A percentile compares a stretch with the other conserved stretches of the same genome.
Conservation (phyloP, 2,797 vertebrate genomes). For the Melanotaenia boesemani region DNA sequence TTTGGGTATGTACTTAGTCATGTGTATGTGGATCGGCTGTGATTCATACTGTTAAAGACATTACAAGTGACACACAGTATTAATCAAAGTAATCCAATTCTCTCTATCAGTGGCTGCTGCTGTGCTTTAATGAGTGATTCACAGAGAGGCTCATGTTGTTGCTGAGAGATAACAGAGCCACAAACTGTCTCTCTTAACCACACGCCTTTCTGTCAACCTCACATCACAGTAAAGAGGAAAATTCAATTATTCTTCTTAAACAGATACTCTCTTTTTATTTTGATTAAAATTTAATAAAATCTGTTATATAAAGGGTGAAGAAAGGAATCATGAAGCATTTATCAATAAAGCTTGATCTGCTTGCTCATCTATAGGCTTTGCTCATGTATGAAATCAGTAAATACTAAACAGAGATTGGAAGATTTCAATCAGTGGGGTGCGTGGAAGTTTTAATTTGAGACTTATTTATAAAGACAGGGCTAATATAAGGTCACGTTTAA, state of each 20-base stretch:
- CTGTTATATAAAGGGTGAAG: slow-evolving; percentile 5
- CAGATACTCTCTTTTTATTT: not conserved
- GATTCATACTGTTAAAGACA: slow-evolving; percentile 74
- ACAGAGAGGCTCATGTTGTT: slow-evolving; percentile 46
- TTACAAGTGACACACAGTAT: slow-evolving; percentile 73
- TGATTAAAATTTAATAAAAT: slow-evolving; percentile 18
- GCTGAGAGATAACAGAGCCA: slow-evolving; percentile 55
- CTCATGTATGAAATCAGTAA: too few species aligned
- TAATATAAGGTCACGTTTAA: too few species aligned
- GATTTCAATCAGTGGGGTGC: too few species aligned
- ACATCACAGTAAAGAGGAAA: slow-evolving; percentile 23
- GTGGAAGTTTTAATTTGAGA: too few species aligned
- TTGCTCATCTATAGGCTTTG: too few species aligned
- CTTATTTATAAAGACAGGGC: too few species aligned
- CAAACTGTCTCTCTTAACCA: slow-evolving; percentile 44
- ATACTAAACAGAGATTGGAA: too few species aligned
- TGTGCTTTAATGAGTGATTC: slow-evolving; percentile 66
- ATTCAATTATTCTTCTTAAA: slow-evolving; percentile 11
- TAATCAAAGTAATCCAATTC: slow-evolving; percentile 82
- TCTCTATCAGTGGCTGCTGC: slow-evolving; percentile 73
- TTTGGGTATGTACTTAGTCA: not conserved
- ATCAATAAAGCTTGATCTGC: not conserved
- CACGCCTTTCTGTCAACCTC: slow-evolving; percentile 42
- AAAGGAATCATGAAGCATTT: not conserved
- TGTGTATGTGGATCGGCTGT: slow-evolving; percentile 33